Percentiles rank a stretch among this genome's conserved stretches.
These are phyloP conservation scores for Leptatherina wallacei DNA, from an alignment of 2,797 vertebrate genomes.

Conservation along the genomic window DNA sequence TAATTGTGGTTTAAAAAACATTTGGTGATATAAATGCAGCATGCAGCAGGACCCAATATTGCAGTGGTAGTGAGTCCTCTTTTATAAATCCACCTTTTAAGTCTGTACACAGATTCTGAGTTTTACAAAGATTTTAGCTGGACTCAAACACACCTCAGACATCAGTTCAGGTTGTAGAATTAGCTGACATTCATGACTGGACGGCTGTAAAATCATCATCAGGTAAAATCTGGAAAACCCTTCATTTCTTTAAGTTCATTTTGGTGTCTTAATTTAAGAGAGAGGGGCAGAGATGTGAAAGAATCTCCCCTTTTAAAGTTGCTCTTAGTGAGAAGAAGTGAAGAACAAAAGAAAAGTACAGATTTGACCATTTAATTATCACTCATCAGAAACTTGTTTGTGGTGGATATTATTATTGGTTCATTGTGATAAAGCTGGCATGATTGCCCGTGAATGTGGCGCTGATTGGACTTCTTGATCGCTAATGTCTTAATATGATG, in stretches of 20 bases:
- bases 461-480: slow-evolving; percentile 27
- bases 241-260: neutral
- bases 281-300: neutral
- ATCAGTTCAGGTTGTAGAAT: too few species aligned
- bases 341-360: neutral
- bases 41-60: neutral
- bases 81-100: neutral
- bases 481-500: slow-evolving; percentile 18
- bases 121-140: too few species aligned
- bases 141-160: too few species aligned
- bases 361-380: slow-evolving; percentile 13
- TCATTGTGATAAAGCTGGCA: slow-evolving; percentile 17
- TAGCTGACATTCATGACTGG: neutral
- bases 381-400: slow-evolving; percentile 12
- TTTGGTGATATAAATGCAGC: neutral
- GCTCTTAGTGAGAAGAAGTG: rapidly evolving
- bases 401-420: slow-evolving; percentile 27
- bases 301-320: slow-evolving; percentile 1
- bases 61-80: too few species aligned
- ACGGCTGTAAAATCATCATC: neutral
- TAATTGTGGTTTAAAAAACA: neutral
- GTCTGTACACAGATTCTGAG: too few species aligned
- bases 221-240: neutral
- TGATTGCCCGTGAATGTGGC: slow-evolving; percentile 16
- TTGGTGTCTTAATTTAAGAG: neutral